These are phyloP conservation scores for Eristalis arbustorum DNA, from an alignment of 2,888 invertebrate genomes.

Conservation along the genomic window DNA sequence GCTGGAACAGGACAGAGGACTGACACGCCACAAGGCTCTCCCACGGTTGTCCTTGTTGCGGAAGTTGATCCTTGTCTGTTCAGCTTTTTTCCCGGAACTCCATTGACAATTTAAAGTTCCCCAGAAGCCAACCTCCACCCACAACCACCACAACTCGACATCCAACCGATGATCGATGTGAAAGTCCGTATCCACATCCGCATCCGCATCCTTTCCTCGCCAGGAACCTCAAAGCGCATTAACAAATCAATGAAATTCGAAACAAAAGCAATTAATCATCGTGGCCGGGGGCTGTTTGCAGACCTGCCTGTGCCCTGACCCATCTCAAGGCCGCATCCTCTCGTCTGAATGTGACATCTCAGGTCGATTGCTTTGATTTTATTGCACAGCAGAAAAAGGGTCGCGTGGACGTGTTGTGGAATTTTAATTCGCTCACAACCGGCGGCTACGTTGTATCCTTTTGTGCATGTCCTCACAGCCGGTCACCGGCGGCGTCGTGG, in stretches of 20 bases:
- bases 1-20: neutral
- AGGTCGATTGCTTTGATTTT: slow-evolving; percentile 4
- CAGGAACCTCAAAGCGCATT: neutral
- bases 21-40: no score
- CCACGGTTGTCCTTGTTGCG: no score
- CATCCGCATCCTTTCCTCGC: neutral
- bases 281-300: neutral
- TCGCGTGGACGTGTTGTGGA: neutral
- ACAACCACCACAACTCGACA: neutral
- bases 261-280: neutral
- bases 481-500: neutral
- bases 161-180: neutral
- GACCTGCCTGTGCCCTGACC: neutral
- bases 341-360: neutral
- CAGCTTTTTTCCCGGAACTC: no score
- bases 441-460: neutral
- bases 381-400: neutral
- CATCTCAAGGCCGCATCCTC: neutral
- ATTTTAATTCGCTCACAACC: neutral
- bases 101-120: no score
- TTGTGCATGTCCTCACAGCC: neutral
- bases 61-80: no score
- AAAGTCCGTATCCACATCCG: no score
- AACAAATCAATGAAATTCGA: neutral
- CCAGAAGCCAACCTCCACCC: no score